phyloP scores from a whole-genome alignment of 2,113 vertebrate species.

The Sapayoa aenigma region DNA sequence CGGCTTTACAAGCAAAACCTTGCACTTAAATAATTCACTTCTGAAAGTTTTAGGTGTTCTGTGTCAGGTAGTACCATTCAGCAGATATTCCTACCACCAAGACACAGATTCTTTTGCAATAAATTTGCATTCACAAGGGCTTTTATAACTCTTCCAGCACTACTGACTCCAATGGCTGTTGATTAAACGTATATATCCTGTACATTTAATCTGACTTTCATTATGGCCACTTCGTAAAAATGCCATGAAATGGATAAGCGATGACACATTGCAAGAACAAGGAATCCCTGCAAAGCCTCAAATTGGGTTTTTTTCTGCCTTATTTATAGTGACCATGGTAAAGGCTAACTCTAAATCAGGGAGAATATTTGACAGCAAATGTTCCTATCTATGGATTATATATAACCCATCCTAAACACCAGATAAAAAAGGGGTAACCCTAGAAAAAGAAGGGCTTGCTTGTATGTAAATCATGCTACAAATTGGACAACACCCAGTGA shows the following conservation, averaged over 20 bases:
- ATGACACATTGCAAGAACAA: slow-evolving; percentile 87
- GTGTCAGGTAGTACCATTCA: slow-evolving; percentile 89
- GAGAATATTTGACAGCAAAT: slow-evolving; percentile 88
- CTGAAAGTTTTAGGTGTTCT: slow-evolving; percentile 79
- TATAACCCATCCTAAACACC: slow-evolving; percentile 85
- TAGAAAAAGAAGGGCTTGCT: slow-evolving; percentile 81
- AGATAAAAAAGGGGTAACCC: slow-evolving; percentile 84
- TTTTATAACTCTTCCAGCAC: slow-evolving; percentile 77
- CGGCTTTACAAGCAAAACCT: slow-evolving; percentile 80
- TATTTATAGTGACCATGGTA: slow-evolving; percentile 91
- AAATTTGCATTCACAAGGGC: slow-evolving; percentile 78
- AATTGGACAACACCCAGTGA: slow-evolving; percentile 91
- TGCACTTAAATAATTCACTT: slow-evolving; percentile 81
- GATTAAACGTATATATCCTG: slow-evolving; percentile 78
- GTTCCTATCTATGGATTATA: slow-evolving; percentile 87
- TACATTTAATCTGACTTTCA: slow-evolving; percentile 95
- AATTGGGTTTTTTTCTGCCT: slow-evolving; percentile 83
- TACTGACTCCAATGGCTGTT: slow-evolving; percentile 69
- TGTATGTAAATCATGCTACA: slow-evolving; percentile 95
- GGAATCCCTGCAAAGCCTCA: slow-evolving; percentile 90
- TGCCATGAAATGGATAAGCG: slow-evolving; percentile 87
- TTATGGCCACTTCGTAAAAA: slow-evolving; percentile 99
- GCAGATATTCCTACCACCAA: slow-evolving; percentile 70
- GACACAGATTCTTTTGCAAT: slow-evolving; percentile 74
- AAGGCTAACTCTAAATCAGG: slow-evolving; percentile 90